Evolutionary conservation across 2,113 vertebrate genomes (phyloP).

Genomic region (Oreochromis tanganicae): DNA sequence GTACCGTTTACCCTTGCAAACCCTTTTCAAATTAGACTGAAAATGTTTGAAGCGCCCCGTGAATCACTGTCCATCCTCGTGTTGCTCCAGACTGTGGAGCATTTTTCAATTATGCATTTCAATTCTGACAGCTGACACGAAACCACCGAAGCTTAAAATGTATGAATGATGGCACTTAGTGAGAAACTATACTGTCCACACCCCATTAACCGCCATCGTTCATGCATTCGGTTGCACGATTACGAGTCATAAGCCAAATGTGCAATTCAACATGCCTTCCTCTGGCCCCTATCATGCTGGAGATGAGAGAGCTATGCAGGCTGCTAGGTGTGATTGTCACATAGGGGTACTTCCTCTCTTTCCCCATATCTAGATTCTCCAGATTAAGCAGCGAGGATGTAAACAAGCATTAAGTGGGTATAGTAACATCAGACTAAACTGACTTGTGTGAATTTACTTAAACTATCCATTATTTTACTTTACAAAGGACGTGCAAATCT

Average conservation of each 20-base stretch:
- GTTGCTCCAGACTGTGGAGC: constrained; percentile 9
- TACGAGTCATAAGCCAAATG: constrained; percentile 46
- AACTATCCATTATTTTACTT: neutral
- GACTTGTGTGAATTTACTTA: neutral
- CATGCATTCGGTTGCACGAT: constrained; percentile 22
- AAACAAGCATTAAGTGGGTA: constrained; percentile 4
- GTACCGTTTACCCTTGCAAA: neutral
- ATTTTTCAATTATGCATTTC: constrained; percentile 67
- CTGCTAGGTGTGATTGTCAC: neutral
- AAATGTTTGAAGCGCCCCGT: neutral
- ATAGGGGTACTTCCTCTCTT: constrained; percentile 62
- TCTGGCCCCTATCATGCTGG: constrained; percentile 47
- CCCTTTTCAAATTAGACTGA: neutral
- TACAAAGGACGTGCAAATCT: neutral
- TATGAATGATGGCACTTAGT: constrained; percentile 73
- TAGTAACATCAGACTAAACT: neutral
- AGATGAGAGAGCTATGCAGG: constrained; percentile 43
- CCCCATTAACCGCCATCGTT: constrained; percentile 52
- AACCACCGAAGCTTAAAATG: constrained; percentile 52
- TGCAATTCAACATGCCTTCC: constrained; percentile 14
- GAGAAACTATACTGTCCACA: constrained; percentile 57
- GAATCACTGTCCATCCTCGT: neutral
- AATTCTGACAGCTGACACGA: constrained; percentile 65
- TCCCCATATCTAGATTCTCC: constrained; percentile 44
- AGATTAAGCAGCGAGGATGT: constrained; percentile 15